phyloP scores from a whole-genome alignment of 2,888 invertebrate species.

The Andrena trimmerana region DNA sequence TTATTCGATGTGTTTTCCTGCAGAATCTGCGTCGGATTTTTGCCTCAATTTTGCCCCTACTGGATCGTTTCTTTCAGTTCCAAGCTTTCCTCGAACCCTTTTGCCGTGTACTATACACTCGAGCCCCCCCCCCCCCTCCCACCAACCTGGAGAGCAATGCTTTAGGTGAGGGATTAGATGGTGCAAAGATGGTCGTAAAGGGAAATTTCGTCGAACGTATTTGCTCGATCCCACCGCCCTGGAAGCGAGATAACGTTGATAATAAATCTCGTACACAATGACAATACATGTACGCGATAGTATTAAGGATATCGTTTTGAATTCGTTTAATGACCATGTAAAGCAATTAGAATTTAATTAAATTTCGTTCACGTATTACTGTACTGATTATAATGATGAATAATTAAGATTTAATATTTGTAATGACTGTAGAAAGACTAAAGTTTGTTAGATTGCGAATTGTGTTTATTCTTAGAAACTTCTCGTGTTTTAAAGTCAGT shows the following conservation, averaged over 20 bases:
- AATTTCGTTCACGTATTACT: too few species aligned
- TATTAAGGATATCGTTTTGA: too few species aligned
- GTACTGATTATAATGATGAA: too few species aligned
- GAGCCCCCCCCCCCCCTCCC: not conserved
- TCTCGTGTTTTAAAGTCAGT: too few species aligned
- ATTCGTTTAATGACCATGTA: too few species aligned
- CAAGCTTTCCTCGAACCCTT: conserved; percentile 40
- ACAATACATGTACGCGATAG: too few species aligned
- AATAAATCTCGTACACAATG: not conserved
- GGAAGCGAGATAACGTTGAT: conserved; percentile 11
- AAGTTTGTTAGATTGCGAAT: too few species aligned
- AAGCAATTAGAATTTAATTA: too few species aligned
- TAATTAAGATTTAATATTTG: too few species aligned
- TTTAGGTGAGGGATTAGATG: conserved; percentile 63
- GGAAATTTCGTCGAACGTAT: conserved; percentile 65
- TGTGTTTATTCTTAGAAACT: too few species aligned
- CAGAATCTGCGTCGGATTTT: conserved; percentile 54
- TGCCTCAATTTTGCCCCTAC: conserved; percentile 57
- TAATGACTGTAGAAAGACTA: too few species aligned
- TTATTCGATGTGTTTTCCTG: conserved; percentile 42
- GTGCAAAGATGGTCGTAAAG: conserved; percentile 60
- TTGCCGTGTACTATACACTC: conserved; percentile 4
- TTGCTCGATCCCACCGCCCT: conserved; percentile 33
- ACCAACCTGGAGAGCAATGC: not conserved
- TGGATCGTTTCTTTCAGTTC: conserved; percentile 56